Percentiles rank a stretch among this genome's conserved stretches.
phyloP scores from a whole-genome alignment of 2,113 vertebrate species.

The Engystomops pustulosus region DNA sequence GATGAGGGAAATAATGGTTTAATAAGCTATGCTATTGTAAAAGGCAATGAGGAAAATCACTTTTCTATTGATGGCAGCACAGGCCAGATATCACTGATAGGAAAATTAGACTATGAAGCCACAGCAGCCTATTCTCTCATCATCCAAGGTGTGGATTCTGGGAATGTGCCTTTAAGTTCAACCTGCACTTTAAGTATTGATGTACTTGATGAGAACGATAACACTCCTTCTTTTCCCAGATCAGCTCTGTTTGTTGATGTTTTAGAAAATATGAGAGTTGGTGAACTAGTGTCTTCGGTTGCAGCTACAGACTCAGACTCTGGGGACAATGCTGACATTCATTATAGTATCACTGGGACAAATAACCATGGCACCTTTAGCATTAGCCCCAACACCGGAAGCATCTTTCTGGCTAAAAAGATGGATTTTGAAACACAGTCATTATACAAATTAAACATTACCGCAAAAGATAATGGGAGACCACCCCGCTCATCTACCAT shows the following conservation, averaged over 20 bases:
- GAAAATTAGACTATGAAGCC: conserved; percentile 90
- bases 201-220: conserved; percentile 95
- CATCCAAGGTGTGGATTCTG: conserved; percentile 89
- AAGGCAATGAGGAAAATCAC: conserved; percentile 90
- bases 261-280: conserved; percentile 94
- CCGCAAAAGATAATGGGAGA: conserved; percentile 89
- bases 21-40: conserved; percentile 83
- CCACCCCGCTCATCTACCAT: conserved; percentile 89
- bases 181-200: conserved; percentile 89
- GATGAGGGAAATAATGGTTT: conserved; percentile 92
- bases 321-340: conserved; percentile 91
- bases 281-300: conserved; percentile 92
- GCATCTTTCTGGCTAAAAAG: conserved; percentile 91
- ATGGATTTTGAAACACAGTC: conserved; percentile 95
- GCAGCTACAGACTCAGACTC: conserved; percentile 92
- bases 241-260: conserved; percentile 86
- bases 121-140: conserved; percentile 87
- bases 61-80: conserved; percentile 85
- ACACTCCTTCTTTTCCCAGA: conserved; percentile 90
- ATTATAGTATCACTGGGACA: conserved; percentile 88
- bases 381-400: conserved; percentile 94
- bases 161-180: conserved; percentile 78
- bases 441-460: conserved; percentile 92
- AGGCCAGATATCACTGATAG: conserved; percentile 91
- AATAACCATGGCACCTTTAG: conserved; percentile 96